phyloP scores from a whole-genome alignment of 2,888 invertebrate species.

The Pachymerium ferrugineum region DNA sequence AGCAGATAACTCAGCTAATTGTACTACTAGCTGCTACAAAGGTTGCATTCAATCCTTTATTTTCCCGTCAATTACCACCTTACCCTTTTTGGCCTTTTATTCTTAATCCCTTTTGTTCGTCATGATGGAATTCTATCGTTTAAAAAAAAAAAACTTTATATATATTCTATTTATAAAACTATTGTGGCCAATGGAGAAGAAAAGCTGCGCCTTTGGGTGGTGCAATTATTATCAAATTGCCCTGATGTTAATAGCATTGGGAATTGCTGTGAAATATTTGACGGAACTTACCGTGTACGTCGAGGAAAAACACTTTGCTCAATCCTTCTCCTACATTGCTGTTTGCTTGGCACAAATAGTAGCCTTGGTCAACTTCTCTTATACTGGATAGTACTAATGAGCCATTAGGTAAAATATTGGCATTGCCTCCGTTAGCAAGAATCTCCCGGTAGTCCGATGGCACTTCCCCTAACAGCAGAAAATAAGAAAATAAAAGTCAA shows the following conservation, averaged over 20 bases:
- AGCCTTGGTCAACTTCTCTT: conserved; percentile 33
- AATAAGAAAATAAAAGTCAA: not conserved
- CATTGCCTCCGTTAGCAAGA: not conserved
- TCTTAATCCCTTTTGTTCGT: not conserved
- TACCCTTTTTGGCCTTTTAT: not conserved
- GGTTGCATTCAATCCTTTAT: too few relatives aligned
- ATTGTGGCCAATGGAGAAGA: too few relatives aligned
- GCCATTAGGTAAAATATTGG: conserved; percentile 28
- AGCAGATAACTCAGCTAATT: not conserved
- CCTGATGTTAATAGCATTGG: too few relatives aligned
- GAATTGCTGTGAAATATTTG: not conserved
- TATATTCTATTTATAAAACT: too few relatives aligned
- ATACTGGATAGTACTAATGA: conserved; percentile 29
- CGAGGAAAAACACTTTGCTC: conserved; percentile 35
- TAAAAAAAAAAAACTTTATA: too few relatives aligned
- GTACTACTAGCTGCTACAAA: too few relatives aligned
- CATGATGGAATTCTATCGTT: too few relatives aligned
- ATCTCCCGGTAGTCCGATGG: conserved; percentile 23
- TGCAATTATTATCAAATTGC: too few relatives aligned
- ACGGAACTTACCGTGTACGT: conserved; percentile 33
- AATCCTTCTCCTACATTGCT: conserved; percentile 35
- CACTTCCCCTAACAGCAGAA: not conserved
- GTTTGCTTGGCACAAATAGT: conserved; percentile 35
- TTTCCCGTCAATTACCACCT: too few relatives aligned
- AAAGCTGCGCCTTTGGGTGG: too few relatives aligned